Percentiles rank a stretch among this genome's conserved stretches.
phyloP scores from a whole-genome alignment of 2,113 vertebrate genomes.

The Siniperca knerii region DNA sequence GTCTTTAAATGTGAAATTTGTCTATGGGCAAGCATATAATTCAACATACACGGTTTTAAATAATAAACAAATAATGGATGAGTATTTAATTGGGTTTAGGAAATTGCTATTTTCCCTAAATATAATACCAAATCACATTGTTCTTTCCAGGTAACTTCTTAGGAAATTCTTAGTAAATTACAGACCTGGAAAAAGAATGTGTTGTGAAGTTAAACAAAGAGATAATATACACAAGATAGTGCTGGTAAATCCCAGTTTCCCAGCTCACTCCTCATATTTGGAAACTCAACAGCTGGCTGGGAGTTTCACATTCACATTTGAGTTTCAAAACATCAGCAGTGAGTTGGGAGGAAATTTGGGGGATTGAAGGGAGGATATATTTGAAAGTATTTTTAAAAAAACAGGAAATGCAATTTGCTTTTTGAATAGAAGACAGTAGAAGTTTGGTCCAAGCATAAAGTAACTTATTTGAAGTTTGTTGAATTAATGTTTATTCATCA shows the following conservation, averaged over 20 bases:
- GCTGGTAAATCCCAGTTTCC: background rate
- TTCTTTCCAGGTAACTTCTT: too few species aligned
- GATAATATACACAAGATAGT: background rate
- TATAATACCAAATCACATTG: background rate
- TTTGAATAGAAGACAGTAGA: background rate
- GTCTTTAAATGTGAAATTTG: background rate
- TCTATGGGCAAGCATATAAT: background rate
- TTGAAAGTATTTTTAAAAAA: background rate
- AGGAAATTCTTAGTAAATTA: background rate
- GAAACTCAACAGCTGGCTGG: background rate
- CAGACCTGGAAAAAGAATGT: background rate
- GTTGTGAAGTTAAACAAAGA: background rate
- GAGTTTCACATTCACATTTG: conserved; percentile 21
- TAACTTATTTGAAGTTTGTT: background rate
- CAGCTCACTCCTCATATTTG: background rate
- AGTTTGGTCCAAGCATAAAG: conserved; percentile 11
- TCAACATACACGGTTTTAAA: background rate
- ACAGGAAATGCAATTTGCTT: conserved; percentile 2
- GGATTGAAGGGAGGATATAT: background rate
- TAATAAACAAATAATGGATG: background rate
- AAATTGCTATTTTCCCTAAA: background rate
- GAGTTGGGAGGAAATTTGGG: background rate
- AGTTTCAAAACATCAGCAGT: conserved; percentile 10
- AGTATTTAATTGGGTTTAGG: background rate
- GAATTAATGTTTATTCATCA: conserved; percentile 6